phyloP scores from a whole-genome alignment of 2,797 vertebrate genomes.

The Sebastes goodei region DNA sequence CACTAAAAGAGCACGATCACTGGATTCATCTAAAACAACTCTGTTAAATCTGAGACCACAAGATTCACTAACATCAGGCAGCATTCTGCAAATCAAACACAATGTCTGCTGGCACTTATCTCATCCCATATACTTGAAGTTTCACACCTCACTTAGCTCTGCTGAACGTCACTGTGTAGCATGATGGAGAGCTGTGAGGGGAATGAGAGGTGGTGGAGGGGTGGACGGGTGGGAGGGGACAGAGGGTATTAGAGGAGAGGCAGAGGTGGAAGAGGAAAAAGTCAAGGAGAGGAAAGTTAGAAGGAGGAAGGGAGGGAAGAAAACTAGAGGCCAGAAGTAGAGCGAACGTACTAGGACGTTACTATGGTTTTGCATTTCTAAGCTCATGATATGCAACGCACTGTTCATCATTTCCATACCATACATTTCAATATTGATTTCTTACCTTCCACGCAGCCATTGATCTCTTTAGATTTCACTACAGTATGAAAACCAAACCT shows the following conservation, averaged over 20 bases:
- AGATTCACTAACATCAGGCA: background rate
- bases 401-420: background rate
- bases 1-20: background rate
- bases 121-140: background rate
- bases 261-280: background rate
- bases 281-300: background rate
- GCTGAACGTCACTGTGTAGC: slow-evolving; percentile 23
- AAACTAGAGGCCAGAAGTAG: background rate
- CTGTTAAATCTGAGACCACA: background rate
- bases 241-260: background rate
- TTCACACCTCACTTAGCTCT: slow-evolving; percentile 17
- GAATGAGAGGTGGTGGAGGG: background rate
- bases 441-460: background rate
- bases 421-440: background rate
- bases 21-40: background rate
- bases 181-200: slow-evolving; percentile 13
- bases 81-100: background rate
- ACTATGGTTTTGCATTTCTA: background rate
- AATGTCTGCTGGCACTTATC: background rate
- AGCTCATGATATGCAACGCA: background rate
- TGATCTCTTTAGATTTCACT: background rate
- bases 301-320: background rate
- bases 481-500: background rate
- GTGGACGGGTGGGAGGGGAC: background rate
- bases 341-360: background rate